Conservation (phyloP, 1,140 invertebrate genomes). For the Sogatella furcifera region DNA sequence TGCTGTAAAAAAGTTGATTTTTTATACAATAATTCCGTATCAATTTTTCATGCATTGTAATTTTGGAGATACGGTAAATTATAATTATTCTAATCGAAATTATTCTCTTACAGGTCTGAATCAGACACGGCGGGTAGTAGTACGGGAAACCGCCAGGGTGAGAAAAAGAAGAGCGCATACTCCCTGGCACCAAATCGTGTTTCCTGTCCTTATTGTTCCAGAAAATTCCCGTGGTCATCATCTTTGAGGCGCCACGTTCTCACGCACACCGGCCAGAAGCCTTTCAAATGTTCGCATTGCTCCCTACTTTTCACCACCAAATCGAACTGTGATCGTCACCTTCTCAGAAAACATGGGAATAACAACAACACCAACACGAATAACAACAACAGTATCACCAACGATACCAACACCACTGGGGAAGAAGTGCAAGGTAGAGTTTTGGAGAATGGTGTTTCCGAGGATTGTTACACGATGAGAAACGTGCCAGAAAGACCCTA, state of each 20-base stretch:
- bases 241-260: constrained; percentile 84
- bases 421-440: not conserved
- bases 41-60: too few species aligned
- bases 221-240: constrained; percentile 93
- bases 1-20: too few species aligned
- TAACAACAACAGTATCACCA: not conserved
- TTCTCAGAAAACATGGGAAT: constrained; percentile 41
- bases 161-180: constrained; percentile 89
- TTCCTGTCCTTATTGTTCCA: constrained; percentile 80
- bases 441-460: too few species aligned
- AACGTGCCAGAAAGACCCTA: constrained; percentile 70
- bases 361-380: not conserved
- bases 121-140: constrained; percentile 36
- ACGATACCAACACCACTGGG: constrained; percentile 21
- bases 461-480: constrained; percentile 41
- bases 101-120: constrained; percentile 38
- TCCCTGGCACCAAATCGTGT: constrained; percentile 88
- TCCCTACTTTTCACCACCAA: constrained; percentile 91
- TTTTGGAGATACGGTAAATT: too few species aligned
- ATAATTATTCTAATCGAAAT: not conserved
- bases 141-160: constrained; percentile 27
- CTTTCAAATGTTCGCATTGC: constrained; percentile 87
- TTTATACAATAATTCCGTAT: too few species aligned
- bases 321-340: constrained; percentile 90
- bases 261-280: constrained; percentile 92